Base-by-base conservation (phyloP, 2,888 invertebrate genomes). In the Sarcophaga rosellei region DNA sequence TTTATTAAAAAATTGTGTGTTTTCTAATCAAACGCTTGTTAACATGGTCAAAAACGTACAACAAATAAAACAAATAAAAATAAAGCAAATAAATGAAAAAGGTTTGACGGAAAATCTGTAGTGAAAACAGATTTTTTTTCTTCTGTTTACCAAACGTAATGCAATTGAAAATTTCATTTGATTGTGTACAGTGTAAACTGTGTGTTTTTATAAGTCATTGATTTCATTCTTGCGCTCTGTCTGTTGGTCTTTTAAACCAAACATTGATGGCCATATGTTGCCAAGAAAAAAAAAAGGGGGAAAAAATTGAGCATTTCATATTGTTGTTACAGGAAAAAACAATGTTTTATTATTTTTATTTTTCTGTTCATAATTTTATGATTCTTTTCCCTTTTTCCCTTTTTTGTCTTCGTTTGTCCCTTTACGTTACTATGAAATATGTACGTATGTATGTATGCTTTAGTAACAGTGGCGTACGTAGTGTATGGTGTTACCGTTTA, bases 321-420 rank as follows among this genome's bases (percentile, higher is more conserved):
- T 53, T 17, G 15, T 66, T 63, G 68, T 68, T 69, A 73, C 81
- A 82, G 82, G 84, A 86, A 86, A 78, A 81, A 84, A 86, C 84
- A 86, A 77, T 73, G 59, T 61, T 44, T 62, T 68, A 11, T 72
- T 35, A 35, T 35, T 35, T 35, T 35, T 10, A 35, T 35, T 35
- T 35, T 35, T 35, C 35, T 35, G 35, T 35, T 84, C 81, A 86
- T 81, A 86, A 86, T 86, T 86, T 86, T 81, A 81, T 75, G 69
- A 86, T 81, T 84, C 79, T 75, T 74, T 84, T 73, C 70, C 82
- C 74, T 68, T 73, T n/a, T 20, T 1, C 12, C 3, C 57, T 65
- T 57, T 80, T 72, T 73, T 68, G 65, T 61, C 45, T 15, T 20
- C n/a, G 53, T 21, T 12, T 59, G 57, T 65, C 45, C 63, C 45